Conservation (phyloP, 2,113 vertebrate species). For the Silurus meridionalis region DNA sequence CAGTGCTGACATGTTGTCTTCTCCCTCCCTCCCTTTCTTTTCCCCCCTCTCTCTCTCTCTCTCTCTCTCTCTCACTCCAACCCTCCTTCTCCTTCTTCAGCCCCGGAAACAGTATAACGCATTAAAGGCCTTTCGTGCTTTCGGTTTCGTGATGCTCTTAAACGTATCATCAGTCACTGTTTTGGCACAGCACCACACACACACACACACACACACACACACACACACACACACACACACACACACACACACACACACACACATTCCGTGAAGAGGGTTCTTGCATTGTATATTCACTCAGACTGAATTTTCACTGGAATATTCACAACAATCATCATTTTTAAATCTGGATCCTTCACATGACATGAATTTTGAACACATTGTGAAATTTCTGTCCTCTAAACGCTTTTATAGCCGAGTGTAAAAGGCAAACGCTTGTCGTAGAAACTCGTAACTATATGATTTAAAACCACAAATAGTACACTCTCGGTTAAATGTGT, state of each 20-base stretch:
- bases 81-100: slow-evolving; percentile 52
- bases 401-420: not conserved
- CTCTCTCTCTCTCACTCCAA: slow-evolving; percentile 42
- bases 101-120: slow-evolving; percentile 64
- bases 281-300: not conserved
- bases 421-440: not conserved
- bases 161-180: slow-evolving; percentile 10
- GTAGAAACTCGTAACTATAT: no score
- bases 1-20: slow-evolving; percentile 64
- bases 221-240: slow-evolving; percentile 49
- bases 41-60: slow-evolving; percentile 46
- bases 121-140: slow-evolving; percentile 54
- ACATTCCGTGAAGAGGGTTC: not conserved
- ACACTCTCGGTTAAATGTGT: not conserved
- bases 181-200: slow-evolving; percentile 54
- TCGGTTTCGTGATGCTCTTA: slow-evolving; percentile 23
- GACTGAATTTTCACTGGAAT: not conserved
- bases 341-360: not conserved
- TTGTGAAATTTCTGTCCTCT: not conserved
- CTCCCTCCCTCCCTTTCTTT: slow-evolving; percentile 50
- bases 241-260: slow-evolving; percentile 28
- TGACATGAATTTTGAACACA: not conserved
- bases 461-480: not conserved
- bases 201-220: slow-evolving; percentile 62
- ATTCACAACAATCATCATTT: not conserved